Base-by-base conservation (phyloP, 2,888 invertebrate genomes). In the Pterostichus niger region DNA sequence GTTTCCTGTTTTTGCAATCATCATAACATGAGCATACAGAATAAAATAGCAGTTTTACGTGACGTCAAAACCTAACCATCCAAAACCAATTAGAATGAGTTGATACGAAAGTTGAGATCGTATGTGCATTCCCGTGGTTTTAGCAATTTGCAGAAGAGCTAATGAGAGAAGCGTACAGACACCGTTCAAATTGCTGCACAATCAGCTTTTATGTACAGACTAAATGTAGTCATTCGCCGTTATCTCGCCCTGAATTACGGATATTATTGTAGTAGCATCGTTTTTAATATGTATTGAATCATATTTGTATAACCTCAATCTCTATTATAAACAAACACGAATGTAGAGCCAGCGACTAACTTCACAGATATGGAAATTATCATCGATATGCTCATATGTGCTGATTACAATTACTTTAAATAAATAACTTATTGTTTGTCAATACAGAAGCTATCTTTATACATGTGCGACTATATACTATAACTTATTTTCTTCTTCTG, bases 151-250 rank as follows among this genome's bases (percentile, higher is more conserved):
- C 40, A 71, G 68, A 71, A 46, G 68, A 44, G 68, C 68, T 71
- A 71, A 71, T 71, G 68, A 71, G 68, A 44, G 44, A 44, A 71
- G 17, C 68, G 40, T 33, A 71, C 64, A 49, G 80, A 68, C 68
- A 80, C 49, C 49, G 80, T 80, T 80, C 49, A 52, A 80, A 80
- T 80, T 80, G 68, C 68, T 33, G 64, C 68, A 46, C 80, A 80
- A 80, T 80, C 80, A 80, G 68, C 68, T 52, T 64, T 80, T 80
- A 54, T 56, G 77, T 77, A 33, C 44, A 10, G 35, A 68, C 68
- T 71, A 44, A 71, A 71, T 71, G 68, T 71, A 71, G 68, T 71
- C 68, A 40, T 71, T 71, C 40, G 68, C 40, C 68, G 68, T 40
- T 71, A 71, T 71, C 68, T 71, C 68, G 44, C 17, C 68, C 24